These are phyloP conservation scores for Strix uralensis DNA, from an alignment of 2,113 vertebrate genomes.

Conservation along the genomic window DNA sequence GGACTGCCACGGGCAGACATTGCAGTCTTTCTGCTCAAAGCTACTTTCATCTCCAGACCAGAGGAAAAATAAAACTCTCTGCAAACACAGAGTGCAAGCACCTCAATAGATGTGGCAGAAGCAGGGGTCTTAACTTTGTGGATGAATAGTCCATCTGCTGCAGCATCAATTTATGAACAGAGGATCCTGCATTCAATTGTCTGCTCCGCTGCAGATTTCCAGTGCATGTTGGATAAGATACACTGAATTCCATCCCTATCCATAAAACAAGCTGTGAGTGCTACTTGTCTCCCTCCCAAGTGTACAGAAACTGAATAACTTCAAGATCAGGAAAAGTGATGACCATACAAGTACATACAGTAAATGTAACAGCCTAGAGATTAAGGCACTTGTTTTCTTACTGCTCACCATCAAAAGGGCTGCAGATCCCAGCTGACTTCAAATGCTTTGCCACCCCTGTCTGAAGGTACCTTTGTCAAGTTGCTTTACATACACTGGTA, in stretches of 20 bases:
- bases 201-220: background rate
- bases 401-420: background rate
- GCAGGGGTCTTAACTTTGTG: background rate
- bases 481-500: background rate
- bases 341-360: background rate
- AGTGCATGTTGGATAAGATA: background rate
- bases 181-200: background rate
- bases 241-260: background rate
- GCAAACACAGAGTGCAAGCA: background rate
- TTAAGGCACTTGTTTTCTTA: background rate
- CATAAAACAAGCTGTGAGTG: background rate
- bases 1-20: background rate
- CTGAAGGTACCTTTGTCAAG: background rate
- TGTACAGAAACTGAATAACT: background rate
- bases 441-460: background rate
- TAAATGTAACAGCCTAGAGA: background rate
- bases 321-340: background rate
- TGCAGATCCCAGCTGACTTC: background rate
- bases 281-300: background rate
- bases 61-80: background rate
- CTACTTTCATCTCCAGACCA: background rate
- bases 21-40: background rate
- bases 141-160: background rate
- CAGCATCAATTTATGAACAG: background rate
- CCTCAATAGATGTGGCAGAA: background rate